phyloP scores from a whole-genome alignment of 2,797 vertebrate genomes.

The Pogonophryne albipinna region DNA sequence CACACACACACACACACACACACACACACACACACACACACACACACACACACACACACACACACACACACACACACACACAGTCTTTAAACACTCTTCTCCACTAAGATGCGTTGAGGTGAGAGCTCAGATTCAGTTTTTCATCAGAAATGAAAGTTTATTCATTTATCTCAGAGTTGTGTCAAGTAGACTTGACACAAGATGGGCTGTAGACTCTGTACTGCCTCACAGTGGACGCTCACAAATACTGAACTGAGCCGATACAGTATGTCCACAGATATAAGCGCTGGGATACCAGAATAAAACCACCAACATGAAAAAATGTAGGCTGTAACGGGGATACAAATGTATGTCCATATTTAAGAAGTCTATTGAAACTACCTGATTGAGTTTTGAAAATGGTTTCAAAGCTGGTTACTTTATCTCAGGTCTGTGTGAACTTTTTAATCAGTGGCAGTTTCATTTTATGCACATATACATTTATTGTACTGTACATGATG shows the following conservation, averaged over 20 bases:
- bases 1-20: conserved; percentile 10
- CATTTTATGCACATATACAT: not conserved
- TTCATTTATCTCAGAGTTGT: conserved; percentile 13
- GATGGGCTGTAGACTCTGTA: conserved; percentile 42
- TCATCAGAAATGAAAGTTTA: not conserved
- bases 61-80: not conserved
- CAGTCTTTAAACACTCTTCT: not conserved
- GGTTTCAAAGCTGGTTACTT: not conserved
- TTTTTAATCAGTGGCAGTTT: not conserved
- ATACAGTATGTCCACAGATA: not conserved
- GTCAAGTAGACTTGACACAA: conserved; percentile 1
- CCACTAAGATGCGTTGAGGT: not conserved
- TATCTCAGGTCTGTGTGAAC: not conserved
- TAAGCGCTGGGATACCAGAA: not conserved
- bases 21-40: not conserved
- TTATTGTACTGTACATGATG: not conserved
- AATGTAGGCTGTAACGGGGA: too few relatives aligned
- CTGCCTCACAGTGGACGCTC: conserved; percentile 67
- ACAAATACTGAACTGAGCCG: conserved; percentile 22
- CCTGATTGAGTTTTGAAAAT: not conserved
- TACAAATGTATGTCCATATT: not conserved
- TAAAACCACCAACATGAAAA: not conserved
- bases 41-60: not conserved
- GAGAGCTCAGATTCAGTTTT: conserved; percentile 5
- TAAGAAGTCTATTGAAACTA: not conserved